Evolutionary conservation across 2,888 invertebrate genomes (phyloP).

Genomic region (Macrophya alboannulata): DNA sequence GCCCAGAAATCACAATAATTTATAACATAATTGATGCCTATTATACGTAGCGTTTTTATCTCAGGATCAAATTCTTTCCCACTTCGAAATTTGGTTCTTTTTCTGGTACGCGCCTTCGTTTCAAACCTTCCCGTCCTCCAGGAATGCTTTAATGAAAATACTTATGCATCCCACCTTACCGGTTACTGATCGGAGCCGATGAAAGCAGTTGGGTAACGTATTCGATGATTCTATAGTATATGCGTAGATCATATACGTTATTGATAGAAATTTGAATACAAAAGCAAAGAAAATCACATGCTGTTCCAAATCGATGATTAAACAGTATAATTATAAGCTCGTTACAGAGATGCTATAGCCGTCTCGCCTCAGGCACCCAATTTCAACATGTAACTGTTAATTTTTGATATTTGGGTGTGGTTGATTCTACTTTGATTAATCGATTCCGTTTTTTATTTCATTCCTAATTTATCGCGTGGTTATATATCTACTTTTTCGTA

Average conservation of each 20-base stretch:
- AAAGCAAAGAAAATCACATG: background rate
- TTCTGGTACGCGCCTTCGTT: background rate
- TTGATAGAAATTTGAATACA: background rate
- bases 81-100: background rate
- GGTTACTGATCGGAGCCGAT: background rate
- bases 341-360: background rate
- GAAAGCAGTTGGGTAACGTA: background rate
- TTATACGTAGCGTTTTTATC: slow-evolving; percentile 15
- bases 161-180: background rate
- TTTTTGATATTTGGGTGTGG: background rate
- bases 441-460: background rate
- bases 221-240: slow-evolving; percentile 14
- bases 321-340: slow-evolving; percentile 6
- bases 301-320: slow-evolving; percentile 9
- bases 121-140: slow-evolving; percentile 15
- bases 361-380: background rate
- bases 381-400: slow-evolving; percentile 10
- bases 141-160: slow-evolving; percentile 9
- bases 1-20: background rate
- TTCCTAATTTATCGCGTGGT: background rate
- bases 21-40: background rate
- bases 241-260: background rate
- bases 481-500: background rate
- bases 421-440: background rate
- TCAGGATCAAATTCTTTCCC: background rate